Conservation (phyloP, 2,797 vertebrate species). For the Premnoplex brunnescens region DNA sequence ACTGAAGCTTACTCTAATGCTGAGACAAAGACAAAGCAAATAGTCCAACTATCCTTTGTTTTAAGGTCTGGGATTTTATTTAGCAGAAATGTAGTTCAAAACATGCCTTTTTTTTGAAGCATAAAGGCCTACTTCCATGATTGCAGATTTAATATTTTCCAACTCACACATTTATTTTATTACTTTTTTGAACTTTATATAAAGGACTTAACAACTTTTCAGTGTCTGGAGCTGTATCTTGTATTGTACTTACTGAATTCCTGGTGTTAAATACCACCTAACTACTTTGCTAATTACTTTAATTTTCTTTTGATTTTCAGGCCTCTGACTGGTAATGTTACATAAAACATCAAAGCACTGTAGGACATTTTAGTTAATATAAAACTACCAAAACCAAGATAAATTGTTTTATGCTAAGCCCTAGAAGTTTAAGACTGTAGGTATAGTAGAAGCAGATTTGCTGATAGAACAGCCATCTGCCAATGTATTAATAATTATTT, state of each 20-base stretch:
- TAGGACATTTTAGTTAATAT: background rate
- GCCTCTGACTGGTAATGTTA: background rate
- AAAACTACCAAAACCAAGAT: background rate
- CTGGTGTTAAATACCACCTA: background rate
- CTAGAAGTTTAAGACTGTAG: background rate
- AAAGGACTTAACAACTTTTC: background rate
- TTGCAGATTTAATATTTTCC: background rate
- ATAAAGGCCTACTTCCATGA: background rate
- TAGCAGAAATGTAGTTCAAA: background rate
- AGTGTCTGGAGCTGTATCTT: background rate
- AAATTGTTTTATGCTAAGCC: background rate
- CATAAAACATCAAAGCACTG: background rate
- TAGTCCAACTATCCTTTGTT: background rate
- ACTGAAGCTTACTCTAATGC: background rate
- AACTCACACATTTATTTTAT: background rate
- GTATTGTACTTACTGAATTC: background rate
- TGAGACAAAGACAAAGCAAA: background rate
- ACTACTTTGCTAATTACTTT: background rate
- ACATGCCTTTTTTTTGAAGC: background rate
- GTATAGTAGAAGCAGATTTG: background rate
- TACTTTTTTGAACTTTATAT: background rate
- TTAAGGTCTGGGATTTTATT: background rate
- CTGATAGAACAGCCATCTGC: background rate
- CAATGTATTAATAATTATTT: background rate
- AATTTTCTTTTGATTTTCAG: background rate